Base-by-base conservation (phyloP, 2,797 vertebrate genomes). In the Podarcis lilfordi region DNA sequence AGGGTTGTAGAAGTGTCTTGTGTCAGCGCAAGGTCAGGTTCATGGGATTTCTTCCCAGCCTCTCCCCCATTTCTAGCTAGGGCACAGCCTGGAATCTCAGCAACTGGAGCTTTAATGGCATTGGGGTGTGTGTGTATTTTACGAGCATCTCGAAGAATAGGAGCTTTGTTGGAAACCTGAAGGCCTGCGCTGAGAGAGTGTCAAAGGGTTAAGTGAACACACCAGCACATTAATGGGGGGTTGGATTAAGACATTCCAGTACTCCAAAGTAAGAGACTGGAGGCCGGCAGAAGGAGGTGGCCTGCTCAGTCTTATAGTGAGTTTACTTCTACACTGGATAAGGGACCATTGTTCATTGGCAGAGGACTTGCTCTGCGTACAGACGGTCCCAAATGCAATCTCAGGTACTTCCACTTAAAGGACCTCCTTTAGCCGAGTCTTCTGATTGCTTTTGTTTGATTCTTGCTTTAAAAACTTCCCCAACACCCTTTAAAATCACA, bases 231-330 rank as follows among this genome's bases (percentile, higher is more conserved):
- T 86, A 2, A 37, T 40, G 8, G 50, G 66, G 55, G 87, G 85
- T 86, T 40, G 91, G 91, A 93, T 93, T 93, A 94, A 0, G 80
- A 88, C 87, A 93, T 96, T 94, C 90, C 94, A 84, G 74, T 0
- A 1, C 74, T 80, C 87, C 10, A 2, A 69, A 59, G 50, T 5
- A 64, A 6, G 27, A 5, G 25, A 13, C 17, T 29, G 66, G 45
- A 32, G 29, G 27, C 6, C 2, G 68, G 5, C 8, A 5, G 43
- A 13, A 80, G 77, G 23, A 23, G n/a, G 3, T 5, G 8, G 50
- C 5, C 27, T 4, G 68, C 64, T 43, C 21, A 45, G 9, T 25
- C 9, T 17, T n/a, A 50, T 23, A 66, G 37, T 21, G 4, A 64
- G 55, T 72, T 78, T 40, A 83, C 35, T 61, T 68, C 37, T 9